Evolutionary conservation across 1,140 invertebrate species (phyloP), one percentile per base, ranked within the genome.

Genomic region (Caenorhabditis tropicalis): DNA sequence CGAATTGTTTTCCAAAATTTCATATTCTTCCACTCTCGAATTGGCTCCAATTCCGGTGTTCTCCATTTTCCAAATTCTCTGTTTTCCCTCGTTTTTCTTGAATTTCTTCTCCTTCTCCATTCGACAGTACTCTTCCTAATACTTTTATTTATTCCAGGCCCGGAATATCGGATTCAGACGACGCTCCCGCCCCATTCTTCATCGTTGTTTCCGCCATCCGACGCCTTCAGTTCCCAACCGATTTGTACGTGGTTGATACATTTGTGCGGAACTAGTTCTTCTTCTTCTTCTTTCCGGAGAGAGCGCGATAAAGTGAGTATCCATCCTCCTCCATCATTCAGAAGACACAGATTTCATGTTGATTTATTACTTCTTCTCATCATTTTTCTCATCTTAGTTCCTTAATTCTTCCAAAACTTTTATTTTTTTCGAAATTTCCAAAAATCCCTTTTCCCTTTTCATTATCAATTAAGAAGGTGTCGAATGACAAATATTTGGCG

Each of bases 21-120:
- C 29, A 7, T 15, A 27, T 27, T 27, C 3, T 56, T 24, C 21
- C 6, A 5, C n/a, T 29, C n/a, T 58, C 24, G 24, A 65, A 74
- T 74, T 74, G 65, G 65, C 65, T 74, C 36, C 65, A 74, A 74
- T 74, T 74, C 65, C 19, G 36, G 36, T 74, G 33, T 74, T 39
- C 65, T 27, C n/a, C n/a, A 9, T 65, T 74, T 24, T 21, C 12
- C 36, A 12, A 12, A 12, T 46, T 12, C 36, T 24, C 9, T 43
- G 4, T 39, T 36, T 19, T n/a, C 31, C 33, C n/a, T 4, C 29
- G 6, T 43, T 24, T 74, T 74, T n/a, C 33, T 29, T 65, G 10
- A 15, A 36, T 33, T 58, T 65, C 58, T 5, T n/a, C 16, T 31
- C 19, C 16, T 36, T 5, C 15, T 65, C 16, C 27, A 0, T n/a